Evolutionary conservation across 92 coral and sea anemone genomes (phyloP).

Genomic region (Zoanthus gigantus): DNA sequence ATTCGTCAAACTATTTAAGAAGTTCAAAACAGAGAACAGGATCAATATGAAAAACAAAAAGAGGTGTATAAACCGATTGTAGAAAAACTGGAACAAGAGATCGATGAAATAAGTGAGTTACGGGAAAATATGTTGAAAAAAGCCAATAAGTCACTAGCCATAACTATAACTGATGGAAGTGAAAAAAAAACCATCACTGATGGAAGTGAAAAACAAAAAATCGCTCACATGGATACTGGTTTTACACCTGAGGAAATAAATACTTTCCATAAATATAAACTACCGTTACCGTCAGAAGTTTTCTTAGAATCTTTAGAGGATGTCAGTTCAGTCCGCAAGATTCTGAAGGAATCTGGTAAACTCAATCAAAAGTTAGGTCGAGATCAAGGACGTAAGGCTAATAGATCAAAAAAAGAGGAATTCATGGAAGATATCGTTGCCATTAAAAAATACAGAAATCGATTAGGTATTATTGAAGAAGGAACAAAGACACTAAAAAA

Average conservation of each 20-base stretch:
- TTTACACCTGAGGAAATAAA: slow-evolving; percentile 11
- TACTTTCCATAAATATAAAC: neutral
- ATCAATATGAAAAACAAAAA: too few relatives aligned
- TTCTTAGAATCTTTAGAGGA: neutral
- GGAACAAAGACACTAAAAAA: neutral
- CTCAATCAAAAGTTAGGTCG: neutral
- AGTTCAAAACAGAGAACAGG: neutral
- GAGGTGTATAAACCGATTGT: slow-evolving; percentile 16
- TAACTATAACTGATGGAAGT: too few relatives aligned
- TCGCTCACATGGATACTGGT: neutral
- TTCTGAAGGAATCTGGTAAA: neutral
- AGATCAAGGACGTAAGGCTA: neutral
- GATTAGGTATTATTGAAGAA: too few relatives aligned
- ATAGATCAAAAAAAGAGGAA: neutral
- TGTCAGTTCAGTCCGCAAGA: neutral
- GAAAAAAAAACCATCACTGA: neutral
- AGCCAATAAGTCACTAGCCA: neutral
- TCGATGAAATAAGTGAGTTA: neutral
- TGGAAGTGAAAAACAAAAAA: neutral
- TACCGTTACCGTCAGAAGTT: neutral
- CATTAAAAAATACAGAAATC: neutral
- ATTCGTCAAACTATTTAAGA: neutral
- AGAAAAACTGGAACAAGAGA: slow-evolving; percentile 18
- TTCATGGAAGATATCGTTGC: neutral
- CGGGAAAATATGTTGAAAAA: neutral